Conservation (phyloP, 2,113 vertebrate genomes). For the Sapajus apella region DNA sequence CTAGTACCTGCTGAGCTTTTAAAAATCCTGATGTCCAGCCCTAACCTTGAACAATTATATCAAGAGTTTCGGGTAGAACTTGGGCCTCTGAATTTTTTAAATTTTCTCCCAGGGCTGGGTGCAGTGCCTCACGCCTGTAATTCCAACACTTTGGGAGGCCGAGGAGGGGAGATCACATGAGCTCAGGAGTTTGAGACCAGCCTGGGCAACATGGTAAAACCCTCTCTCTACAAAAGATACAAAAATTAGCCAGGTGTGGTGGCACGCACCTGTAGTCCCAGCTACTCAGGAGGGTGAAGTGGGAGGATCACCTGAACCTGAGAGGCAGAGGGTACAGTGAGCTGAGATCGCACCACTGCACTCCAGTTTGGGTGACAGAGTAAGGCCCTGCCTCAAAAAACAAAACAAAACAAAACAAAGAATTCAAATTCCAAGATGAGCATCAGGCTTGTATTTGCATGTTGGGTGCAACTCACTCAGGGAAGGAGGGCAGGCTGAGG, state of each 20-base stretch:
- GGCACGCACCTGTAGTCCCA: not conserved
- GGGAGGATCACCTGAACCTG: not conserved
- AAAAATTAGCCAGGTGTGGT: not conserved
- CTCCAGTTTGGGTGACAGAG: not conserved
- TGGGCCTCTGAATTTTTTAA: not conserved
- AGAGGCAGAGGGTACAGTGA: not conserved
- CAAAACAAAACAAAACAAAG: not conserved
- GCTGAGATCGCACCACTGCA: not conserved
- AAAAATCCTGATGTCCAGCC: not conserved
- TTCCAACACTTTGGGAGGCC: too few relatives aligned
- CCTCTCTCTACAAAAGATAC: too few relatives aligned
- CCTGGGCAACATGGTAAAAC: too few relatives aligned
- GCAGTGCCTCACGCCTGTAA: too few relatives aligned
- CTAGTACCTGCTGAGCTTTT: not conserved
- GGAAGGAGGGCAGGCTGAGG: not conserved
- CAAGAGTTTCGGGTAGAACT: not conserved
- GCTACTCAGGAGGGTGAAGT: not conserved
- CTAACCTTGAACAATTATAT: not conserved
- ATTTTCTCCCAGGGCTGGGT: not conserved
- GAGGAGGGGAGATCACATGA: too few relatives aligned
- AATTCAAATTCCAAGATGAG: not conserved
- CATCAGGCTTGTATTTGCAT: not conserved
- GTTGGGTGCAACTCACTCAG: not conserved
- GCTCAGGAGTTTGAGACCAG: too few relatives aligned
- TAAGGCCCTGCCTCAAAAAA: not conserved